Conservation (phyloP, 2,797 vertebrate species). For the Mareca penelope region DNA sequence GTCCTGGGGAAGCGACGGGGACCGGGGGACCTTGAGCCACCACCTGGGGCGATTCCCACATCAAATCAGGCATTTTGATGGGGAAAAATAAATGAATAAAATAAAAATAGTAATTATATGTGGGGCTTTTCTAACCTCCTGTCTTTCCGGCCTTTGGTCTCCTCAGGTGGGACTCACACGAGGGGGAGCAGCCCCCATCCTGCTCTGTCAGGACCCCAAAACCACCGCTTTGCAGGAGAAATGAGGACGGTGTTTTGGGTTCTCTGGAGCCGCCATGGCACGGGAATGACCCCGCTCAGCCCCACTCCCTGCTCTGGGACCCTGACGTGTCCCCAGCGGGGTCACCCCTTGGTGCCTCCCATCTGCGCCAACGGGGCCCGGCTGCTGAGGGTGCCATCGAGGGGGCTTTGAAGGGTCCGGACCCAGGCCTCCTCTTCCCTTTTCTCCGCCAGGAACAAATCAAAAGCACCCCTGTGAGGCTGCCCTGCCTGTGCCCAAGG, state of each 20-base stretch:
- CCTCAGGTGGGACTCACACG: background rate
- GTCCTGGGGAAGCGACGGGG: fast-evolving
- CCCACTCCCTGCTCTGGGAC: background rate
- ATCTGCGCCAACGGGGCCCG: fast-evolving
- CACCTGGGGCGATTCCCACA: fast-evolving
- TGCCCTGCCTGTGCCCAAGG: background rate
- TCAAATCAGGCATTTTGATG: background rate
- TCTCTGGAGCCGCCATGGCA: background rate
- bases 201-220: background rate
- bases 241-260: background rate
- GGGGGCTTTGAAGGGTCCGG: background rate
- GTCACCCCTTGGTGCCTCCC: background rate
- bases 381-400: background rate
- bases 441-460: background rate
- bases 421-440: background rate
- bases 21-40: background rate
- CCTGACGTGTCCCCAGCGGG: background rate
- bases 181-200: fast-evolving
- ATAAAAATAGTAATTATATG: too few species aligned
- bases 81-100: background rate
- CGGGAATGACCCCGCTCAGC: background rate
- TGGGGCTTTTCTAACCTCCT: fast-evolving
- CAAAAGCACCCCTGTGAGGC: background rate
- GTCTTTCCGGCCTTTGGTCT: background rate
- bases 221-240: fast-evolving